These are phyloP conservation scores for Drosophila ananassae DNA, from an alignment of 1,140 invertebrate genomes.

Conservation along the genomic window DNA sequence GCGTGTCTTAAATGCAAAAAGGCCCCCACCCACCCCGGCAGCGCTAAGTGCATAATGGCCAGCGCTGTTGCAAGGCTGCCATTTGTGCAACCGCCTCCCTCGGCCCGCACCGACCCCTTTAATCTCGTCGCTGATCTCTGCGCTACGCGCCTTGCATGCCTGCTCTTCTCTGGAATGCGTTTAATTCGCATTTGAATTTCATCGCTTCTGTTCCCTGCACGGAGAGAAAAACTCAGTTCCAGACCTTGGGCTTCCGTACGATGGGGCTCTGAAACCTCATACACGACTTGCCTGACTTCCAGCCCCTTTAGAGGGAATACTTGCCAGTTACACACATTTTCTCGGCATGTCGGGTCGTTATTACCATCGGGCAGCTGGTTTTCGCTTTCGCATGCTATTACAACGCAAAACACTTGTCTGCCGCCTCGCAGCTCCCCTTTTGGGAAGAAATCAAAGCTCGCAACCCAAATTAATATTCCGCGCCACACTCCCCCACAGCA, in stretches of 20 bases:
- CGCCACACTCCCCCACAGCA: constrained; percentile 42
- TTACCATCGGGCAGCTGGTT: constrained; percentile 46
- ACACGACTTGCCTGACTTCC: neutral
- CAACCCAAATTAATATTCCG: constrained; percentile 79
- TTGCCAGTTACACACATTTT: neutral
- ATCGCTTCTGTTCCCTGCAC: constrained; percentile 35
- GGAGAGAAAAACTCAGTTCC: constrained; percentile 1
- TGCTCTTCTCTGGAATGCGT: constrained; percentile 75
- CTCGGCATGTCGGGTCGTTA: constrained; percentile 24
- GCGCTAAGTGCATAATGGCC: constrained; percentile 21
- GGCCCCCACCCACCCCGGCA: constrained; percentile 17
- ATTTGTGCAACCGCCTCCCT: constrained; percentile 62
- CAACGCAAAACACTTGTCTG: constrained; percentile 78
- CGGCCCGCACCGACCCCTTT: constrained; percentile 28
- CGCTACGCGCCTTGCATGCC: constrained; percentile 73
- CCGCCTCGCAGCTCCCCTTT: constrained; percentile 14
- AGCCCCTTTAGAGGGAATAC: neutral
- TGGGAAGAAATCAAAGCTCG: constrained; percentile 76
- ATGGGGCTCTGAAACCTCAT: neutral
- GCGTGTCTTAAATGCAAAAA: constrained; percentile 73
- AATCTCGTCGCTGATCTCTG: constrained; percentile 69
- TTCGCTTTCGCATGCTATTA: constrained; percentile 70
- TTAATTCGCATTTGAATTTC: constrained; percentile 76
- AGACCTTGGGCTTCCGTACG: no score
- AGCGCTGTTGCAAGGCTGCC: constrained; percentile 51